Base-by-base conservation (phyloP, 2,113 vertebrate species). In the Upupa epops region DNA sequence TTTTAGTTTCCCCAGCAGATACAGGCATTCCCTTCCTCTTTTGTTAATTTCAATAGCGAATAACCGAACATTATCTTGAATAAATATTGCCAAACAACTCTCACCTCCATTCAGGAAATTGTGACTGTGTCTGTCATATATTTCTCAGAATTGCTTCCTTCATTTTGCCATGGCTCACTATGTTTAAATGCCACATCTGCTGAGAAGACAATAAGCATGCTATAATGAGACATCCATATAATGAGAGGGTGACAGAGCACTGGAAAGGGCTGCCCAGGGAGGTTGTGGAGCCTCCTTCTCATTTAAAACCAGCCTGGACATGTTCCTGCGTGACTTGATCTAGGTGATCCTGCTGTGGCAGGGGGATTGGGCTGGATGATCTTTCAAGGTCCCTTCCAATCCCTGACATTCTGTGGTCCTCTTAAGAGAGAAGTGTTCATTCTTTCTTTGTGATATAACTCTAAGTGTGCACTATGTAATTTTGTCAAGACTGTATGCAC, bases 71-170 rank as follows among this genome's bases (percentile, higher is more conserved):
- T 32, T 13, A 71, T 51, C 31, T 34, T 88, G 60, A 7, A 21
- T 80, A 68, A 78, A 81, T 61, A 71, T 22, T 88, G 31, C 28
- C 58, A 88, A 88, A 74, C 22, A 34, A 19, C 52, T 88, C 76
- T 64, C 64, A 85, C 17, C 26, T 86, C 24, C 12, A 17, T 86
- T 89, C 32, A 71, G 72, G 56, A 89, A 91, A 71, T 21, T 34
- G 34, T 12, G 49, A 37, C 42, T 36, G 17, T 48, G 71, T 19
- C 18, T 83, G 37, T 29, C 19, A 59, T 70, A 63, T 85, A 34
- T 83, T 80, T 83, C 29, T 83, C 68, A 88, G 31, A 83, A 86
- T 71, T 81, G 20, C 19, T 81, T 89, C 54, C 45, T 89, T 91
- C 31, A 6, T 89, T 85, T 89, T 26, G 65, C 17, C 52, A 18